Evolutionary conservation across 2,113 vertebrate species (phyloP), one percentile per base, ranked within the genome.

Genomic region (Pangasianodon hypophthalmus): DNA sequence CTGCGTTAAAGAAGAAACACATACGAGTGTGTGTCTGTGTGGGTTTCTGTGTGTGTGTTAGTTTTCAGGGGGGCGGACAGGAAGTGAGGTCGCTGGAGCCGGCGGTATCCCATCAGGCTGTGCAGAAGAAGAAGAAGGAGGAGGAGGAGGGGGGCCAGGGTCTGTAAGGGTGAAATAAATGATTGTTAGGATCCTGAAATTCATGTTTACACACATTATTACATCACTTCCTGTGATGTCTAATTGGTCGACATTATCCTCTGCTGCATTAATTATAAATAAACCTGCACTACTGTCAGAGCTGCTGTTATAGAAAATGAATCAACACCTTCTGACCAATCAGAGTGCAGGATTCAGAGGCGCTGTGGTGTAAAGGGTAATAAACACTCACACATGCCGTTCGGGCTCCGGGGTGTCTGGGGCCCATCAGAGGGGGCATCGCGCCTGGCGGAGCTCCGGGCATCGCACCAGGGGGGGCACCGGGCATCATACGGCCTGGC

Each of bases 341-440:
- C 32, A 41, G 6, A 41, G 4, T 0, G 3, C 82, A 41, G 58
- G 0, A 8, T 1, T 10, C 84, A 9, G 14, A 0, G 26, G 83
- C 2, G 5, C 21, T 26, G 44, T 50, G 29, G 19, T 2, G 46
- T 56, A 69, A 19, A 29, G 6, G 54, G n/a, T 48, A 75, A 37
- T 41, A 64, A 21, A 37, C 90, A 97, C 98, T 97, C 93, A 99
- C 98, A 98, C 97, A 99, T 96, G 95, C 98, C 98, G 0, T 98
- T 98, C 2, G 97, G 0, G 97, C 96, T 79, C 98, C 97, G 0
- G 97, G 95, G 88, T 97, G 97, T 0, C 97, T 96, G 8, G 98
- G 96, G 58, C 98, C 98, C 46, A 98, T 94, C 79, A 98, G 96
- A 3, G 97, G 94, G 1, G 97, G 96, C 90, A 98, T 95, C 89